A percentile compares a stretch with the other conserved stretches of the same genome.
phyloP scores from a whole-genome alignment of 2,888 invertebrate genomes.

The Lissocephala sabroskyi region DNA sequence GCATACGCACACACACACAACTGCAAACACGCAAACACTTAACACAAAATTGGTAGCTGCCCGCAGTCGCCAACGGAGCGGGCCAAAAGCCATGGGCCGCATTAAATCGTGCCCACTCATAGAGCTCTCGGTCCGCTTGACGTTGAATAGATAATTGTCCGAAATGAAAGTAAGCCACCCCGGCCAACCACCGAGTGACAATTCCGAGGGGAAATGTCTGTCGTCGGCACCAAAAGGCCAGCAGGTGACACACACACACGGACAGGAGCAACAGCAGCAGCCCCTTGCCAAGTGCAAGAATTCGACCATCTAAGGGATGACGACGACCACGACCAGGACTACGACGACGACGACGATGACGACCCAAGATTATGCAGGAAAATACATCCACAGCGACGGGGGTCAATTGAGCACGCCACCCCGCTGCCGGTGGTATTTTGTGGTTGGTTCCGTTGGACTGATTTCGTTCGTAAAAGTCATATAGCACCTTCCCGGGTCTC shows the following conservation, averaged over 20 bases:
- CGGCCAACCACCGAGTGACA: constrained; percentile 22
- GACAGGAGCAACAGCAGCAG: constrained; percentile 11
- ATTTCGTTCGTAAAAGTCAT: constrained; percentile 60
- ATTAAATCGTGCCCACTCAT: constrained; percentile 64
- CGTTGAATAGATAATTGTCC: constrained; percentile 68
- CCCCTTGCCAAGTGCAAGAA: constrained; percentile 5
- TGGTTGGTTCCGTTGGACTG: constrained; percentile 60
- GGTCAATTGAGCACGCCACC: constrained; percentile 18
- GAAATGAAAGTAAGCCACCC: constrained; percentile 53
- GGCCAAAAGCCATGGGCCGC: neutral
- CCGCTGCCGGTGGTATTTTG: constrained; percentile 14
- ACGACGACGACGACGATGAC: too few species aligned
- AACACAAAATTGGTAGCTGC: constrained; percentile 51
- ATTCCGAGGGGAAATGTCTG: constrained; percentile 61
- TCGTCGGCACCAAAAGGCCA: constrained; percentile 15
- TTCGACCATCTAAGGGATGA: constrained; percentile 9
- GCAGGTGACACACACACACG: constrained; percentile 27
- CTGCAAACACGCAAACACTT: constrained; percentile 58
- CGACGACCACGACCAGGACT: too few species aligned
- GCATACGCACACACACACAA: constrained; percentile 18
- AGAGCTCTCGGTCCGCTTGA: constrained; percentile 45
- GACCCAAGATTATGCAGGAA: constrained; percentile 62
- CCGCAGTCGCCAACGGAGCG: neutral
- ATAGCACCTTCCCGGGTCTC: constrained; percentile 50
- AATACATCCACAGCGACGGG: constrained; percentile 33